These are phyloP conservation scores for Microctenopoma steveboyesi DNA, from an alignment of 2,797 vertebrate genomes.

Conservation along the genomic window DNA sequence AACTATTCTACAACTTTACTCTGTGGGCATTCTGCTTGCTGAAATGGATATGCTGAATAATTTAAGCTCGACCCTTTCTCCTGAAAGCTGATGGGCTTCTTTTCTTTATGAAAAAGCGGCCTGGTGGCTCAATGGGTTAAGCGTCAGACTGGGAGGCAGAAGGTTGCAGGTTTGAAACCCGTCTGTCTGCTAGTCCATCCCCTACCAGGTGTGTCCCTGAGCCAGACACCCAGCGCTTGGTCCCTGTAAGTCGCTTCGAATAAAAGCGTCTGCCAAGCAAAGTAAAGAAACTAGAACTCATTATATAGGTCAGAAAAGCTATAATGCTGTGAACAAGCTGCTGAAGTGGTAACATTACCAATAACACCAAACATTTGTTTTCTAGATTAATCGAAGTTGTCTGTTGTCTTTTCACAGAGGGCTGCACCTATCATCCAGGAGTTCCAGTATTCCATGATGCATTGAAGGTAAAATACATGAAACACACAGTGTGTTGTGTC, in stretches of 20 bases:
- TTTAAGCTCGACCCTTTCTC: background rate
- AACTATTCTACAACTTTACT: background rate
- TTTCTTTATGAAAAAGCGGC: background rate
- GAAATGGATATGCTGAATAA: background rate
- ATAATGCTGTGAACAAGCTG: background rate
- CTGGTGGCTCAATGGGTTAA: no score
- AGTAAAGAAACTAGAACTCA: background rate
- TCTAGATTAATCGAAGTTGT: conserved; percentile 17
- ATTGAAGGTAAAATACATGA: conserved; percentile 87
- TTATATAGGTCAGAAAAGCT: conserved; percentile 1
- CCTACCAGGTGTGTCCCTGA: no score
- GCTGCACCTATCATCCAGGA: conserved; percentile 94
- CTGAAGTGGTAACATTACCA: background rate
- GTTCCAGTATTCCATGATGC: conserved; percentile 98
- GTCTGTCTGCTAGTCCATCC: no score
- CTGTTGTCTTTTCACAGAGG: conserved; percentile 78
- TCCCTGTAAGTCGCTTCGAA: no score
- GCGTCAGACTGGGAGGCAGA: no score
- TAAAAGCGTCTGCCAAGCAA: no score
- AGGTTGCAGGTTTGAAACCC: no score
- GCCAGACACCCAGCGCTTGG: no score
- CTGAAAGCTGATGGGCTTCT: background rate
- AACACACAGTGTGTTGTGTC: conserved; percentile 8
- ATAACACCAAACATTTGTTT: background rate
- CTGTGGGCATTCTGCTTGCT: background rate